Evolutionary conservation across 1,140 invertebrate species (phyloP).

Genomic region (Bombus impatiens): DNA sequence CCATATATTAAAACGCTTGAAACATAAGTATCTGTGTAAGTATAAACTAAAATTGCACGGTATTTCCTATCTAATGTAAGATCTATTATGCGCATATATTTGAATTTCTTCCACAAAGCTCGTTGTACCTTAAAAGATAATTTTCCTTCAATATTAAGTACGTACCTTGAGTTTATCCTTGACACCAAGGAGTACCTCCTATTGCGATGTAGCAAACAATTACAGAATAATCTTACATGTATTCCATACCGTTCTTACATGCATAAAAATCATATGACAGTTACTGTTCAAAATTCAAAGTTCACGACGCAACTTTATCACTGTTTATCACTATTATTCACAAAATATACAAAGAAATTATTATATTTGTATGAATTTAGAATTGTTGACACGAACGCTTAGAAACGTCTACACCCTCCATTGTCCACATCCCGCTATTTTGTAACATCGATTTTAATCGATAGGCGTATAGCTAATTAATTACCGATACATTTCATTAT

Average conservation of each 20-base stretch:
- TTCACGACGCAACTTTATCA: not conserved
- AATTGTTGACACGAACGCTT: no score
- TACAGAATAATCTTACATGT: not conserved
- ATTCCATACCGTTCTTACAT: not conserved
- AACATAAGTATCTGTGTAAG: not conserved
- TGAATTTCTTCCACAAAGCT: conserved; percentile 40
- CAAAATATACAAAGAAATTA: not conserved
- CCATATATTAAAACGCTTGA: not conserved
- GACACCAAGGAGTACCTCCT: not conserved
- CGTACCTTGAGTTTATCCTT: conserved; percentile 20
- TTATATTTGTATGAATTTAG: not conserved
- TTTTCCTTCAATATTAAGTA: conserved; percentile 19
- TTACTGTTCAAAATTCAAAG: not conserved
- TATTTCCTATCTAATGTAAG: conserved; percentile 37
- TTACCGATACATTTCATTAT: not conserved
- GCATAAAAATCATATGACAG: not conserved
- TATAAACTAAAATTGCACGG: conserved; percentile 2
- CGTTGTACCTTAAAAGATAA: conserved; percentile 19
- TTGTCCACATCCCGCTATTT: not conserved
- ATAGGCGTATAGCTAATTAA: not conserved
- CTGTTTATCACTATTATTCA: not conserved
- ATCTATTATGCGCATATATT: conserved; percentile 66
- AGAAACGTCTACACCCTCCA: not conserved
- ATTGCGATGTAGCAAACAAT: not conserved
- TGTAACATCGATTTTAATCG: not conserved